Conservation (phyloP, 2,888 invertebrate genomes). For the Ormyrus labotus region DNA sequence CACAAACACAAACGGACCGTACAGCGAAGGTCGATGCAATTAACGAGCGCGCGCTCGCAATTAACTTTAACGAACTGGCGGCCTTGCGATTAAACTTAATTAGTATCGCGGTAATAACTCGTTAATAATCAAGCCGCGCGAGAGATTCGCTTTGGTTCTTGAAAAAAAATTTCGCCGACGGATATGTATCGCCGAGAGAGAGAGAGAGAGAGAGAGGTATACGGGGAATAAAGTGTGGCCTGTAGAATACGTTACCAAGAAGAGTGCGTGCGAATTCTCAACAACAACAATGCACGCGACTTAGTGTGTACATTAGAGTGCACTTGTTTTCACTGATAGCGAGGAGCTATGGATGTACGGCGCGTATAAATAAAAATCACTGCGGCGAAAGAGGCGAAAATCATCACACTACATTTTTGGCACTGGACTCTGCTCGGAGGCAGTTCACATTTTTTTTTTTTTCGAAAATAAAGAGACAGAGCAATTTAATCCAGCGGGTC, state of each 20-base stretch:
- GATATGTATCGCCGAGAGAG: background rate
- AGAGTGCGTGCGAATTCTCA: background rate
- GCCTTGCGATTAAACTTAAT: slow-evolving; percentile 74
- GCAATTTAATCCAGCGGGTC: too few species aligned
- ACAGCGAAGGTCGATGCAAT: slow-evolving; percentile 66
- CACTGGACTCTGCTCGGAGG: too few species aligned
- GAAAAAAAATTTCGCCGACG: background rate
- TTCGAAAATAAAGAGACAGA: too few species aligned
- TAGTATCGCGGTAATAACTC: slow-evolving; percentile 73
- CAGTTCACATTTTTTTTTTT: too few species aligned
- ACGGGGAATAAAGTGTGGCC: background rate
- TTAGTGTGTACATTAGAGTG: background rate
- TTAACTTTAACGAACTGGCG: slow-evolving; percentile 74
- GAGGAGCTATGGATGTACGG: background rate
- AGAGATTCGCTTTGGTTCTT: background rate
- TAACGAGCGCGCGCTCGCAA: slow-evolving; percentile 69
- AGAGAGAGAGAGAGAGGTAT: slow-evolving; percentile 8
- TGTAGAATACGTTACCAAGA: slow-evolving; percentile 24
- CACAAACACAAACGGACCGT: slow-evolving; percentile 57
- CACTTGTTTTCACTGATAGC: background rate
- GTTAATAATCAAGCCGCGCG: slow-evolving; percentile 68
- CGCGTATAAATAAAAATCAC: too few species aligned
- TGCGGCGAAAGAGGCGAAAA: too few species aligned
- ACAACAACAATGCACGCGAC: background rate
- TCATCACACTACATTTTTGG: too few species aligned